phyloP scores from a whole-genome alignment of 2,888 invertebrate genomes.

The Mythimna ferrago region DNA sequence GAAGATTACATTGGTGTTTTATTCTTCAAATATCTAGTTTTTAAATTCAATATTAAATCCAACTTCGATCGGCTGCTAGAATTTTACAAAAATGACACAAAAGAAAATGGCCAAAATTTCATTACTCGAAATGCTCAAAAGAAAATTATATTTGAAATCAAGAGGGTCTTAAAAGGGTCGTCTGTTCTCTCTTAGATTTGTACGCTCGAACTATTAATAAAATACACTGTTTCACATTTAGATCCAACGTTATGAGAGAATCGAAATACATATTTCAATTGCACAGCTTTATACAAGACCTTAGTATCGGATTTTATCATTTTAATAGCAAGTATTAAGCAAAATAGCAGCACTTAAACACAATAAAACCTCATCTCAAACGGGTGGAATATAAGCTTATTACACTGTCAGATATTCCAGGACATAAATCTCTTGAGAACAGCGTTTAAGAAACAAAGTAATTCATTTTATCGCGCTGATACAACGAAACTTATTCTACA shows the following conservation, averaged over 20 bases:
- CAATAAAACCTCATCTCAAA: conserved; percentile 40
- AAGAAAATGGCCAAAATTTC: conserved; percentile 48
- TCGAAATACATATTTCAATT: conserved; percentile 51
- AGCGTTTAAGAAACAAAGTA: conserved; percentile 33
- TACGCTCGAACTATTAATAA: conserved; percentile 57
- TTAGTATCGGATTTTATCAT: conserved; percentile 47
- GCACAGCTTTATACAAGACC: conserved; percentile 31
- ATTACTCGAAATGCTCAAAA: conserved; percentile 53
- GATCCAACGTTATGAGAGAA: conserved; percentile 20
- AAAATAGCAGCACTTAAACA: conserved; percentile 50
- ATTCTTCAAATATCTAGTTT: conserved; percentile 65
- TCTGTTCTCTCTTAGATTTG: conserved; percentile 48
- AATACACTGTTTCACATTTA: conserved; percentile 54
- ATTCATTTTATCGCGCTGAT: conserved; percentile 42
- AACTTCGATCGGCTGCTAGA: conserved; percentile 66
- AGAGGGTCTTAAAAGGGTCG: conserved; percentile 49
- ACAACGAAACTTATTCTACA: conserved; percentile 27
- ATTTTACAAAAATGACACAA: conserved; percentile 49
- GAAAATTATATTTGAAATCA: conserved; percentile 59
- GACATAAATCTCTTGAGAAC: conserved; percentile 50
- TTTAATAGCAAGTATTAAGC: conserved; percentile 36
- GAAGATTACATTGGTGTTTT: conserved; percentile 74
- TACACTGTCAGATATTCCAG: conserved; percentile 37
- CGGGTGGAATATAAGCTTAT: conserved; percentile 32
- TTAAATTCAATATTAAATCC: conserved; percentile 65